Evolutionary conservation across 2,888 invertebrate genomes (phyloP), one percentile per base, ranked within the genome.

Genomic region (Meandrusa payeni): DNA sequence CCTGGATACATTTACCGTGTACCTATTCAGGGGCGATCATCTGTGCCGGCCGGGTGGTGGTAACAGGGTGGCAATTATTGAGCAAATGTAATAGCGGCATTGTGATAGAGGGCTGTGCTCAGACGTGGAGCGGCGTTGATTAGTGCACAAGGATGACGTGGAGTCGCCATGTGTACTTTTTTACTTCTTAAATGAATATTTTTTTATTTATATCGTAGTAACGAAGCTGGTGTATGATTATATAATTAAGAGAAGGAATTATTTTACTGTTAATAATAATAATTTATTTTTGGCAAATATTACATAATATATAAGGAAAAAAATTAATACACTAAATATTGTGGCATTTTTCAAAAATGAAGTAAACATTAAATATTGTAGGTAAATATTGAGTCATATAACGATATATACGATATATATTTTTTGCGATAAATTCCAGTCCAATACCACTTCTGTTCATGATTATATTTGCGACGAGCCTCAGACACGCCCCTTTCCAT

Each of bases 41-140:
- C 55, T 58, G 59, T 41, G 41, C 37, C 32, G 20, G 42, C 19
- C 58, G 43, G 44, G 56, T 47, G 55, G 59, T 53, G 55, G 48
- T 50, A 58, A 51, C 56, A 57, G 57, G 69, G 73, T 66, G 76
- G 74, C 79, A 82, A 85, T 85, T 85, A 86, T 81, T 75, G 74
- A 73, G 81, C 81, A 86, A 86, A 86, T 85, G 83, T 85, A 85
- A 85, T 86, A 83, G 82, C 78, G 64, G 74, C 79, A 83, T 85
- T 86, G 85, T 85, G 78, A 80, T 74, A 75, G 76, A 78, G 69
- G 67, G 68, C 70, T 60, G 67, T 59, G 70, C 65, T 65, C 79
- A 75, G 79, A 75, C 77, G 76, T 64, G 58, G 62, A 66, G 60
- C 62, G 51, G 78, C 69, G 79, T 73, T 86, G 85, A 86, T 86